These are phyloP conservation scores for Cyrtonyx montezumae DNA, from an alignment of 2,113 vertebrate species.

Conservation along the genomic window DNA sequence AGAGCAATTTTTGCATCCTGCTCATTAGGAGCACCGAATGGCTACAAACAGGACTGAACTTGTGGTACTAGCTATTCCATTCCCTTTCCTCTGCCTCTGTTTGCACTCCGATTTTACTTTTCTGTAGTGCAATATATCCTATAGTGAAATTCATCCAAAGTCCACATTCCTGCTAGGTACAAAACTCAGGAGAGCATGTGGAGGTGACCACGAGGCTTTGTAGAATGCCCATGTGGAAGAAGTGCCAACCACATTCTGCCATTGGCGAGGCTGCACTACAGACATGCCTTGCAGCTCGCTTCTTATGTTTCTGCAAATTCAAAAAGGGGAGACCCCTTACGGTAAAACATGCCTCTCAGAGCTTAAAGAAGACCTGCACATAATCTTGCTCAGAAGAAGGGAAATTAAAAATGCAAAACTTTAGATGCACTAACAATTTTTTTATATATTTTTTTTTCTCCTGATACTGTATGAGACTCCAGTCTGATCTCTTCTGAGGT, in stretches of 20 bases:
- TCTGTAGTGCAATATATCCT: background rate
- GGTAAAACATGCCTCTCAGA: background rate
- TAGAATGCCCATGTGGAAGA: background rate
- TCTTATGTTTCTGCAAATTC: background rate
- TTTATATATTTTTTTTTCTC: background rate
- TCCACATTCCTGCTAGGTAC: background rate
- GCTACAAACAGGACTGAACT: background rate
- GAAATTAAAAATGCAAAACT: background rate
- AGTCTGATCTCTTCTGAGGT: background rate
- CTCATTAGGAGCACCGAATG: background rate
- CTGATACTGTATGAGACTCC: background rate
- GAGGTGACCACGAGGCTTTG: background rate
- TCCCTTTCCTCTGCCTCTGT: background rate
- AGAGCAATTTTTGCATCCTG: background rate
- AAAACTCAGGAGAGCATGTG: background rate
- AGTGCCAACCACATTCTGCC: background rate
- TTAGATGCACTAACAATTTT: background rate
- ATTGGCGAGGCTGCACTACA: background rate
- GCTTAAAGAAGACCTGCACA: background rate
- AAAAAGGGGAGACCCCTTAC: background rate
- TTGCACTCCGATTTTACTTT: background rate
- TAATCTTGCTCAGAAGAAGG: background rate
- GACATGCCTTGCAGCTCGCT: background rate
- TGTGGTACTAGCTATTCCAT: background rate
- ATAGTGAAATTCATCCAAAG: background rate